Base-by-base conservation (phyloP, 2,113 vertebrate genomes). In the Xenopus tropicalis region DNA sequence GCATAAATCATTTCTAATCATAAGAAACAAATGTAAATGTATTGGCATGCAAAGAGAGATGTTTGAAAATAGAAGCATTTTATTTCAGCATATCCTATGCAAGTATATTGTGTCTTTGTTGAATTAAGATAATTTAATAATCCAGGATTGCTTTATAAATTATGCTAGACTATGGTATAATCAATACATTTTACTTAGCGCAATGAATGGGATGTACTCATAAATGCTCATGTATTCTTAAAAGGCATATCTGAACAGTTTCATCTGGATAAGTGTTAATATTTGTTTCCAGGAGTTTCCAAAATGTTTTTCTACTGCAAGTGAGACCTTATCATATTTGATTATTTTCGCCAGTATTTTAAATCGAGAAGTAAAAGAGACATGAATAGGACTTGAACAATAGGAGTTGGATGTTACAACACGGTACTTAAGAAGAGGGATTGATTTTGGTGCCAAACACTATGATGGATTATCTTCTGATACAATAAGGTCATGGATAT, bases 1-100 rank as follows among this genome's bases (percentile, higher is more conserved):
- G 80, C 69, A 77, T 85, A 78, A 78, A 89, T 84, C 83, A 84
- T 74, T 78, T 79, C 81, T 79, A 69, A 79, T 78, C 82, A 78
- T 70, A 77, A 59, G 61, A 76, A 82, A 78, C 70, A 19, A 25
- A 80, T 74, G 63, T 70, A 20, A 46, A 77, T 54, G 72, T 79
- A 75, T 75, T 21, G 61, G 46, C 78, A 75, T 80, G 78, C 80
- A 65, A 81, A 48, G 72, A 64, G 48, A 74, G 70, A 77, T 72
- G 81, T 72, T 80, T 73, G 73, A 72, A 77, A 82, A 57, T 68
- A 1, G 81, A 70, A 19, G 62, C 78, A 80, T 80, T 81, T 74
- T 42, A 74, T 77, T 83, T 71, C 74, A 78, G 14, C 52, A 69
- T 19, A 69, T n/a, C 29, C 57, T 65, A 69, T n/a, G 16, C 25